These are phyloP conservation scores for Chlamydotis undulata DNA, from an alignment of 2,113 vertebrate species.

Conservation along the genomic window DNA sequence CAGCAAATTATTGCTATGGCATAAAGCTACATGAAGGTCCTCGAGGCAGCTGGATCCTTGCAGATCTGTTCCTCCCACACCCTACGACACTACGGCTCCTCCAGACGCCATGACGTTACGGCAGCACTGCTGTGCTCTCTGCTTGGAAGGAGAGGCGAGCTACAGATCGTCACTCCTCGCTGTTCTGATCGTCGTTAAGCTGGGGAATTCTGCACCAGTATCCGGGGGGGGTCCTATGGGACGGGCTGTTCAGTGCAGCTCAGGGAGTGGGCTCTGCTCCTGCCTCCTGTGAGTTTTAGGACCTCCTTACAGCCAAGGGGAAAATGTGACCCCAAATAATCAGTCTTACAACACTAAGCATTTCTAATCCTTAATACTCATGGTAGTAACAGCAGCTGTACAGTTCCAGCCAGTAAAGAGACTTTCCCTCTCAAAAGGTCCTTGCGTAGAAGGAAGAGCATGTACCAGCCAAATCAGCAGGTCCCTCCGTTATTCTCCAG, in stretches of 20 bases:
- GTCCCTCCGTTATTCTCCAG: neutral
- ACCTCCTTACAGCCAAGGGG: neutral
- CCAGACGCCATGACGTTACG: rapidly evolving
- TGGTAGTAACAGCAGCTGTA: constrained; percentile 19
- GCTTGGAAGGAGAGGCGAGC: neutral
- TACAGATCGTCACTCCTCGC: neutral
- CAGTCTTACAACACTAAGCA: constrained; percentile 8
- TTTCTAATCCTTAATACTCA: neutral
- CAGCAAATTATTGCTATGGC: neutral
- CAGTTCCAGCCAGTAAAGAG: neutral
- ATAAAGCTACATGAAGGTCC: neutral
- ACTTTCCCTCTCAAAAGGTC: constrained; percentile 18
- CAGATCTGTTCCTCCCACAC: neutral
- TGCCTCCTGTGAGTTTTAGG: neutral
- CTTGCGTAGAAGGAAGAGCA: neutral
- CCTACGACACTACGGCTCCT: neutral
- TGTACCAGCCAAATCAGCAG: neutral
- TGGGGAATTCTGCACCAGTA: neutral
- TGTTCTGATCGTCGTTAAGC: neutral
- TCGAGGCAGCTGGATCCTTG: neutral
- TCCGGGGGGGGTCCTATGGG: neutral
- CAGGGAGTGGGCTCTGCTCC: neutral
- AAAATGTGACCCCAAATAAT: constrained; percentile 17
- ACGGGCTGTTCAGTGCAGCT: neutral
- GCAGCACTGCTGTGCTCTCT: neutral